These are phyloP conservation scores for Gymnorhina tibicen DNA, from an alignment of 2,113 vertebrate genomes.

Conservation along the genomic window DNA sequence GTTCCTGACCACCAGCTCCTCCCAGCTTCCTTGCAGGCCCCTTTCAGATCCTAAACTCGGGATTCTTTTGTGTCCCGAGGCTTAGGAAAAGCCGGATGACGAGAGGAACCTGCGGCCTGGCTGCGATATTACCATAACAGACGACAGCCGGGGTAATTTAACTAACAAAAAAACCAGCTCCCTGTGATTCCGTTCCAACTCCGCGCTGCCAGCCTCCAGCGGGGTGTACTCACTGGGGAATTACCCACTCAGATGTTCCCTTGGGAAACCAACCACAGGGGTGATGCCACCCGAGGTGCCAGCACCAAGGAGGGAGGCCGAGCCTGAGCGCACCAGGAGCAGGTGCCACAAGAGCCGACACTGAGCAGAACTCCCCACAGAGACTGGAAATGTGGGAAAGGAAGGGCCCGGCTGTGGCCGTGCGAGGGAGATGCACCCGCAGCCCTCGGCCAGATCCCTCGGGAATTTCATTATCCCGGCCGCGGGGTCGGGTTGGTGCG, in stretches of 20 bases:
- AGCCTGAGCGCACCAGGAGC: not conserved
- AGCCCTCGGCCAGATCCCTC: not conserved
- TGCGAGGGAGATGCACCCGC: not conserved
- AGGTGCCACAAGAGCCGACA: not conserved
- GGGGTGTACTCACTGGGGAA: not conserved
- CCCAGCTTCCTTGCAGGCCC: not conserved
- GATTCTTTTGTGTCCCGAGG: not conserved
- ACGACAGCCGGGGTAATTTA: not conserved
- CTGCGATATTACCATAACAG: not conserved
- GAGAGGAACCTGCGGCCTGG: not conserved
- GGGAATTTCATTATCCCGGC: accelerated
- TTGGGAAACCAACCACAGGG: not conserved
- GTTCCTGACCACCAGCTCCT: not conserved
- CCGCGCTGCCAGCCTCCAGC: not conserved
- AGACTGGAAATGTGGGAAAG: not conserved
- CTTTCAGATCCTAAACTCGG: not conserved
- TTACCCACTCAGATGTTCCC: not conserved
- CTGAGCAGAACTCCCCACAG: accelerated
- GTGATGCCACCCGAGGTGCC: no score
- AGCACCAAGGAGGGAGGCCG: not conserved
- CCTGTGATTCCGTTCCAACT: not conserved
- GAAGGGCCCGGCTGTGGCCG: not conserved
- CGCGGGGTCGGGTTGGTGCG: accelerated
- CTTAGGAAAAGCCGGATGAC: not conserved
- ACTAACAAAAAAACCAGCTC: not conserved